Base-by-base conservation (phyloP, 2,797 vertebrate genomes). In the Crenichthys baileyi region DNA sequence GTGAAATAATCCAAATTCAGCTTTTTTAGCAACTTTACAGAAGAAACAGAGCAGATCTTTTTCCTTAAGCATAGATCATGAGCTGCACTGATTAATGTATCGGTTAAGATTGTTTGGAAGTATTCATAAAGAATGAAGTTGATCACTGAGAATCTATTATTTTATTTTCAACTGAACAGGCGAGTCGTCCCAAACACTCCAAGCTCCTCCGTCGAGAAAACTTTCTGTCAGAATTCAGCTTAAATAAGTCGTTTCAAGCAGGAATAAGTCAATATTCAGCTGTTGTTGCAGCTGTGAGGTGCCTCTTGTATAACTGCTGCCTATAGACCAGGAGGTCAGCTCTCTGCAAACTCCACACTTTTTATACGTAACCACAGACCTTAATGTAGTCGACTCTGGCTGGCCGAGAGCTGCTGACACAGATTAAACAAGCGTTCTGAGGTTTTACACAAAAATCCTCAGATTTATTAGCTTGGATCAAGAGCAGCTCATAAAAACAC, bases 241-340 rank as follows among this genome's bases (percentile, higher is more conserved):
- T 50, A 46, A 60, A 29, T 20, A 13, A 29, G 63, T 74, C 55
- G 58, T 70, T 68, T 13, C 6, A 5, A 56, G 31, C 20, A 39
- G 26, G 41, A 56, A 71, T 39, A 51, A 4, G 11, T 70, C 36
- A 68, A 46, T 5, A 18, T 53, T 73, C 78, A 55, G 70, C 41
- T 90, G 85, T 92, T 93, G 83, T 87, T 72, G 91, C 93, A 94
- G 92, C 90, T 93, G 92, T 51, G 68, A 20, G 7, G 71, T 78
- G 72, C 73, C 58, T 53, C 39, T 89, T 85, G 15, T 73, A 72
- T 88, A 92, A 92, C 79, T 13, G 71, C 83, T 88, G 76, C 82
- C 79, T 91, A 84, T 87, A 76, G 89, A 79, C 85, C 80, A 73
- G 78, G 70, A 55, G 75, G 80, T 81, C 74, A 63, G n/a, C 12